Evolutionary conservation across 2,888 invertebrate species (phyloP), one percentile per base, ranked within the genome.

Genomic region (Uropetala carovei): DNA sequence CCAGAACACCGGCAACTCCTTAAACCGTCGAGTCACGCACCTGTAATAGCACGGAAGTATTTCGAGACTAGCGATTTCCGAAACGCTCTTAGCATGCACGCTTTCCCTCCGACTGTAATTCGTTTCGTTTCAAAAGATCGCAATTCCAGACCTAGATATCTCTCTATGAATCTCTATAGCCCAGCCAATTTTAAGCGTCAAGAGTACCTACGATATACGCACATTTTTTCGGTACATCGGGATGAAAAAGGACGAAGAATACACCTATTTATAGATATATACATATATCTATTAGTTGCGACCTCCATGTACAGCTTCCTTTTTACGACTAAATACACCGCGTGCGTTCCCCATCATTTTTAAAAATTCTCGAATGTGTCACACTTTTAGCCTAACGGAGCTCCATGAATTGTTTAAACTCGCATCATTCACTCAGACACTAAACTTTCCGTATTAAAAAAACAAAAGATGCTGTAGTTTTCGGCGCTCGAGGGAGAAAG

Each of bases 381-480:
- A 75, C 75, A 75, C 75, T 75, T 75, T 75, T 75, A 68, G 68
- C n/a, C 68, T 68, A 75, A 75, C 75, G 75, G 75, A 11, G 75
- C 75, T 75, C 75, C 75, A 75, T 75, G 75, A 75, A 75, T 75
- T 75, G 75, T 75, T 75, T 75, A 75, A 43, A 13, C 22, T 75
- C 75, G 75, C 75, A 75, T 75, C 75, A 75, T 75, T 75, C 75
- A 22, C 75, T 75, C 27, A 22, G 75, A 75, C 27, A 27, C 75
- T 75, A 75, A 75, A 75, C 75, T 75, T 75, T 75, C 75, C 75
- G 2, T 75, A 75, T 75, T 75, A 75, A 75, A 75, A 75, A 75
- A 75, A 75, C 75, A 75, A 22, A 13, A 2, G 43, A 43, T 43
- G 43, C 3, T 43, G 75, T 22, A 75, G 22, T 27, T 75, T 27